Base-by-base conservation (phyloP, 1,140 invertebrate genomes). In the Vollenhovia emeryi region DNA sequence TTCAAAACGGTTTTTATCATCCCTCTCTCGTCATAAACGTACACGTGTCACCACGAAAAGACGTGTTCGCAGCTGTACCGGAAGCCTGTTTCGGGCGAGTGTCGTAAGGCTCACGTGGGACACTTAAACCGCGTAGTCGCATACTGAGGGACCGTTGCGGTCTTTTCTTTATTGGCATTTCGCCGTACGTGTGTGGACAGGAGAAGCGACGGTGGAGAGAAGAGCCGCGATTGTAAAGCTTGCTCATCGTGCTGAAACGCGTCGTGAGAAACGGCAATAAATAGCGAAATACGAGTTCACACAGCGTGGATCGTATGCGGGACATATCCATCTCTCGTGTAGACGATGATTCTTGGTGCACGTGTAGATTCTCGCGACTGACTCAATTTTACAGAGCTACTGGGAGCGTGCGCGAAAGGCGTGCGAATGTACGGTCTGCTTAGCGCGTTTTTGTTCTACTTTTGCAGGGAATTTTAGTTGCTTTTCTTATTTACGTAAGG, bases 321-420 rank as follows among this genome's bases (percentile, higher is more conserved):
- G 24, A 62, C 45, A 73, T 40, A 43, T 43, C 3, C 18, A 18
- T 50, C n/a, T n/a, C n/a, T n/a, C 40, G 15, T 13, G 2, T 30
- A 24, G 21, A 33, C 21, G 21, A 68, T 24, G 24, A 82, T 40
- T 82, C 73, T 24, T 40, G 24, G 36, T 71, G 33, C 43, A 71
- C 78, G 50, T n/a, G n/a, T 13, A 36, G 11, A 57, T 30, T 71
- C 18, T 21, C 18, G 57, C 11, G 8, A 30, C 36, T 60, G 57
- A 57, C 50, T 87, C 75, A 71, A 33, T 76, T 85, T 78, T 78
- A 86, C 55, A 60, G 66, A 68, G 33, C 45, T 43, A 36, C 33
- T 57, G 9, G 30, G 4, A 15, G 11, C 13, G 40, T 60, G 18
- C 30, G 43, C 24, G 24, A 40, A 52, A 40, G 33, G 13, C 71